Evolutionary conservation across 1,140 invertebrate species (phyloP).

Genomic region (Anoplophora glabripennis): DNA sequence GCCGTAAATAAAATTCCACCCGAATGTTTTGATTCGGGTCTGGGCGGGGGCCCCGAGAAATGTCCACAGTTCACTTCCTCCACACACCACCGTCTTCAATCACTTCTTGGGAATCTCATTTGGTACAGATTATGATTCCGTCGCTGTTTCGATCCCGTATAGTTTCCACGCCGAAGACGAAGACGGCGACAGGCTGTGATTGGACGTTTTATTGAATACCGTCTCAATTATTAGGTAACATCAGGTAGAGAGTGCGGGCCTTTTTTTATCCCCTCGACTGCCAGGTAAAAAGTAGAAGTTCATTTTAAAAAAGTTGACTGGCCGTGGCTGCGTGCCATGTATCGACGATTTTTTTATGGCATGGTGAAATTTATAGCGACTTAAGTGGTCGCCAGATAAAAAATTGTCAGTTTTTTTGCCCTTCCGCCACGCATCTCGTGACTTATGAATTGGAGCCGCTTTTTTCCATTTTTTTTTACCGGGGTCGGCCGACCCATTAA

Average conservation of each 20-base stretch:
- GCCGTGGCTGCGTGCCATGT: constrained; percentile 9
- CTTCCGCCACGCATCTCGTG: too few relatives aligned
- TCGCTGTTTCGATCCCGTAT: background rate
- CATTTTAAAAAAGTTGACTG: constrained; percentile 15
- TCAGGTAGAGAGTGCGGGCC: constrained; percentile 13
- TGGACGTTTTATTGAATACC: constrained; percentile 19
- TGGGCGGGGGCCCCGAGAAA: constrained; percentile 8
- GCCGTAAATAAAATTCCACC: too few relatives aligned
- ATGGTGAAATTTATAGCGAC: constrained; percentile 13
- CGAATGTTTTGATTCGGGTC: too few relatives aligned
- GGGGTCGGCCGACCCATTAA: too few relatives aligned
- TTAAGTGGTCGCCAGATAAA: constrained; percentile 14
- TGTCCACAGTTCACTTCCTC: constrained; percentile 17
- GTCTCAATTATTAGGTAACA: constrained; percentile 20
- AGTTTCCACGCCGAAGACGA: background rate
- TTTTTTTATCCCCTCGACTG: constrained; percentile 13
- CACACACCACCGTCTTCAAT: constrained; percentile 8
- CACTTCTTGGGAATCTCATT: constrained; percentile 18
- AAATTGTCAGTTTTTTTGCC: constrained; percentile 17
- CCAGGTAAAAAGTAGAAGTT: constrained; percentile 17
- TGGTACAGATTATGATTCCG: constrained; percentile 5
- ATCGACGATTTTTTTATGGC: constrained; percentile 16
- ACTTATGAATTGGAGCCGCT: too few relatives aligned
- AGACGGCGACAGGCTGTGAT: constrained; percentile 4
- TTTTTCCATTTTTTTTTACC: too few relatives aligned